A percentile compares a stretch with the other conserved stretches of the same genome.
phyloP scores from a whole-genome alignment of 2,888 invertebrate genomes.

The Phortica okadai region DNA sequence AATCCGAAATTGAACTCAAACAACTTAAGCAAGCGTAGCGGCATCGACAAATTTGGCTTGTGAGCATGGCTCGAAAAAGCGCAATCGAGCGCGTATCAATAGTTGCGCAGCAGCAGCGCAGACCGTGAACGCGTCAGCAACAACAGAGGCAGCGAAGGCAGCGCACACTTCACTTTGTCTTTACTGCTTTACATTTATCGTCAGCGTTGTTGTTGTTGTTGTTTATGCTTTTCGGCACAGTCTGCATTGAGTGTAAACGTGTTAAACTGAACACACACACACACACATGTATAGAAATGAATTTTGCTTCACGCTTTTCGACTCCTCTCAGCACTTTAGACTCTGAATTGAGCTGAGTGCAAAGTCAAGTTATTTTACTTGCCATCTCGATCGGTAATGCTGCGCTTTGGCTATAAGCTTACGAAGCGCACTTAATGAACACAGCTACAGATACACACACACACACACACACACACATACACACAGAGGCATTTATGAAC shows the following conservation, averaged over 20 bases:
- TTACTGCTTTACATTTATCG: background rate
- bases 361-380: background rate
- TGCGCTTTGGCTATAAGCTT: conserved; percentile 19
- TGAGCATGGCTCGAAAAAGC: background rate
- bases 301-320: background rate
- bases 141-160: background rate
- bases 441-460: background rate
- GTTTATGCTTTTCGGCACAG: background rate
- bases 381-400: background rate
- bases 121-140: background rate
- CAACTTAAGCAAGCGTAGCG: background rate
- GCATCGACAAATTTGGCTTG: background rate
- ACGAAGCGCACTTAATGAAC: background rate
- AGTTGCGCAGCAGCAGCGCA: background rate
- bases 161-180: background rate
- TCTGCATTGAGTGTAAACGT: conserved; percentile 2
- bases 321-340: background rate
- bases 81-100: conserved; percentile 1
- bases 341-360: background rate
- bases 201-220: background rate
- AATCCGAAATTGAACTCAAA: background rate
- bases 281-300: background rate
- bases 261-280: background rate
- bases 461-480: background rate
- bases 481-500: background rate